phyloP scores from a whole-genome alignment of 2,113 vertebrate genomes.

The Lepus americanus region DNA sequence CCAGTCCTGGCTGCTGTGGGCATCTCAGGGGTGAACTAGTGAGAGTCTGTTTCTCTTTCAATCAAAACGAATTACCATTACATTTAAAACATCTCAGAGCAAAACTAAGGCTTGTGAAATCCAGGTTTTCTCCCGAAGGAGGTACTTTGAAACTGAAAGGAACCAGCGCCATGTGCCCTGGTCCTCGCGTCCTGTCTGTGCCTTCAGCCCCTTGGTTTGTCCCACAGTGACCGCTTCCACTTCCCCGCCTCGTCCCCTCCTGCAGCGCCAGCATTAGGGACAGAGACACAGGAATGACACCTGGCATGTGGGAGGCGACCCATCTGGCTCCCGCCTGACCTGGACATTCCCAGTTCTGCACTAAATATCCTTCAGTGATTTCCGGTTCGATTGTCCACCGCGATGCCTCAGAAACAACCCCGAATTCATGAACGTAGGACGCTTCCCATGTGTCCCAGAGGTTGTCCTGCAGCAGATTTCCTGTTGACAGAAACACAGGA shows the following conservation, averaged over 20 bases:
- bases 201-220: background rate
- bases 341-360: constrained; percentile 59
- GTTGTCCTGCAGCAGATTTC: constrained; percentile 74
- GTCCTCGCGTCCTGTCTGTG: background rate
- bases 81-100: constrained; percentile 32
- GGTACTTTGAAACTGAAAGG: background rate
- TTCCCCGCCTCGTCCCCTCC: background rate
- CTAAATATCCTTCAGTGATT: constrained; percentile 62
- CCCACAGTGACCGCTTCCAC: background rate
- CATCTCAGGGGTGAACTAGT: too few relatives aligned
- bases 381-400: constrained; percentile 56
- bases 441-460: constrained; percentile 60
- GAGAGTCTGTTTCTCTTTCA: too few relatives aligned
- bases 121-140: background rate
- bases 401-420: constrained; percentile 18
- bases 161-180: background rate
- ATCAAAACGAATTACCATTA: too few relatives aligned
- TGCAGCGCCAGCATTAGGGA: background rate
- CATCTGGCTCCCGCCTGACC: constrained; percentile 58
- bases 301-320: constrained; percentile 69
- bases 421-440: constrained; percentile 5
- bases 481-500: constrained; percentile 81
- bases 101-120: constrained; percentile 5
- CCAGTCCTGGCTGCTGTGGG: too few relatives aligned
- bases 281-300: constrained; percentile 35